Evolutionary conservation across 2,797 vertebrate genomes (phyloP).

Genomic region (Pangasius djambal): DNA sequence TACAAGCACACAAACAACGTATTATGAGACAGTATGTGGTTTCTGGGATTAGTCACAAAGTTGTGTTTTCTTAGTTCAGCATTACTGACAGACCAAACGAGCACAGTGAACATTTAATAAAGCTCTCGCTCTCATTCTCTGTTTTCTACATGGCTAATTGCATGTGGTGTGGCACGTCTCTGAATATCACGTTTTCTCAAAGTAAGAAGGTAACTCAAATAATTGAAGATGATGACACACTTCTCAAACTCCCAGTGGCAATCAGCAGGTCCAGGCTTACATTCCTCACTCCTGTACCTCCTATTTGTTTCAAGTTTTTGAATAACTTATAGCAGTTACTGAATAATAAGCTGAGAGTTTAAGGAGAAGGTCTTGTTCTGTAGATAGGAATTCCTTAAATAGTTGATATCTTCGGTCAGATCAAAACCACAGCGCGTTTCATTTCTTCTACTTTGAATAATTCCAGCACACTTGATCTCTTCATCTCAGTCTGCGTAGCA

Average conservation of each 20-base stretch:
- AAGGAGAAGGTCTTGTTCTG: background rate
- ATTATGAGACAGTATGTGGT: background rate
- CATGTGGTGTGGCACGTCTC: background rate
- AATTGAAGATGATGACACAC: background rate
- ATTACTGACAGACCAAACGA: background rate
- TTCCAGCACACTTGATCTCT: constrained; percentile 18
- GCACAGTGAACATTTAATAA: background rate
- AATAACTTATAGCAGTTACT: background rate
- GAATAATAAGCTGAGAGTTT: background rate
- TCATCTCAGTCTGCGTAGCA: background rate
- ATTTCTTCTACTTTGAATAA: background rate
- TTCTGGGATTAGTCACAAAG: background rate
- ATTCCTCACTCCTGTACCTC: background rate
- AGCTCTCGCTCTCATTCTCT: background rate
- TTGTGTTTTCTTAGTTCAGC: background rate
- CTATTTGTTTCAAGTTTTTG: background rate
- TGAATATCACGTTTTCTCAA: background rate
- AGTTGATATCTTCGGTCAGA: constrained; percentile 4
- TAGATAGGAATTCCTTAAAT: constrained; percentile 1
- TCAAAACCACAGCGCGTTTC: constrained; percentile 1
- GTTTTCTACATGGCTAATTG: no score
- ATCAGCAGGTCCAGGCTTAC: background rate
- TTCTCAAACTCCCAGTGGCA: background rate
- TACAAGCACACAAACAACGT: background rate
- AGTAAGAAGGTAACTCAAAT: background rate